Base-by-base conservation (phyloP, 2,797 vertebrate species). In the Philypnodon macrostomus region DNA sequence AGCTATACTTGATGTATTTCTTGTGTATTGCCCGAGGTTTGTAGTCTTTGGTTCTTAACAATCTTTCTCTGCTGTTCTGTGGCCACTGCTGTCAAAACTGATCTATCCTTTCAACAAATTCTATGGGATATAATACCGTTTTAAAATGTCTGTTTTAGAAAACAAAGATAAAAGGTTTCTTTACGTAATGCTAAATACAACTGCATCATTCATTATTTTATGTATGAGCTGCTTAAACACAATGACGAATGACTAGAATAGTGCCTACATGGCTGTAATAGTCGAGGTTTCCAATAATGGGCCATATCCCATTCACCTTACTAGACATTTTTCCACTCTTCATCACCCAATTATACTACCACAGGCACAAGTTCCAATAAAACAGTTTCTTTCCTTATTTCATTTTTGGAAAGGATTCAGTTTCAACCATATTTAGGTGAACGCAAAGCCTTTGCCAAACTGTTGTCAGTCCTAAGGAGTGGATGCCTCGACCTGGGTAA, bases 401-500 rank as follows among this genome's bases (percentile, higher is more conserved):
- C 48, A 71, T 79, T 70, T 67, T 77, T 77, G 81, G 79, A 85
- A 79, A 42, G 63, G 47, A 1, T 33, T 54, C 60, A 46, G 40
- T 60, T 73, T 72, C 47, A 76, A 68, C 55, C 79, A 73, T 76
- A 63, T 33, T 70, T 77, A 74, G 67, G 76, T 66, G 58, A 70
- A 67, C 7, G 7, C 31, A 38, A 37, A 38, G 31, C 57, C 40
- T 60, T 45, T 0, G 67, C 75, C 78, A 84, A 85, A 84, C 76
- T 77, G 69, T 80, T 79, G 81, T 85, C 80, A 80, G 73, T 84
- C 75, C 67, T 65, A 60, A 70, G 70, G 75, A 63, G 54, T 71
- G 62, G 80, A 83, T 78, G 69, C 78, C 74, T 81, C 80, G 77
- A 84, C 74, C 73, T 76, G 76, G 79, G 80, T 87, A 85, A 87